Conservation (phyloP, 2,888 invertebrate species). For the Acronicta leporina region DNA sequence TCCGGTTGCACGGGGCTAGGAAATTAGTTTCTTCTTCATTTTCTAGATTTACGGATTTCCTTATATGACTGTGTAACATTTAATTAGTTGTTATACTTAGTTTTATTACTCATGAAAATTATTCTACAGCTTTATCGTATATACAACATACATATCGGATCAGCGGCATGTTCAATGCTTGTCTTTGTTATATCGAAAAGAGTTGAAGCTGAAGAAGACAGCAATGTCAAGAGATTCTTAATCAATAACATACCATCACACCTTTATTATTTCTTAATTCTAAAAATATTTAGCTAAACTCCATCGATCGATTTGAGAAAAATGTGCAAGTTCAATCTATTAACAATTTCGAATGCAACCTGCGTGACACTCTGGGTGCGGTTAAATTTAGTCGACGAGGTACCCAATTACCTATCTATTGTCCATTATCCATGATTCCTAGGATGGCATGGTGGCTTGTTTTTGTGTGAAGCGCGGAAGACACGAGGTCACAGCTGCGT, state of each 20-base stretch:
- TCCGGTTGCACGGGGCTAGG: conserved; percentile 37
- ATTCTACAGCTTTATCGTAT: too few relatives aligned
- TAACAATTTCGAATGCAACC: neutral
- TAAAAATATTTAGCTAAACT: too few relatives aligned
- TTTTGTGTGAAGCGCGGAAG: conserved; percentile 71
- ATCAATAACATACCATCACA: too few relatives aligned
- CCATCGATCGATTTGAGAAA: neutral
- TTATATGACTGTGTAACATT: conserved; percentile 7
- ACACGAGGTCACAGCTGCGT: conserved; percentile 62
- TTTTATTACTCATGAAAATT: neutral
- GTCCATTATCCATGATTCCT: conserved; percentile 61
- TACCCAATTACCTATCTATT: conserved; percentile 47
- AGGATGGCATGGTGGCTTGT: conserved; percentile 53
- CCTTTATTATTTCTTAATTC: too few relatives aligned
- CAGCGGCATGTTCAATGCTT: too few relatives aligned
- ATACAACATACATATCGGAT: too few relatives aligned
- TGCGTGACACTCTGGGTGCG: conserved; percentile 24
- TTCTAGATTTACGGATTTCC: conserved; percentile 35
- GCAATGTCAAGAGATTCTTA: too few relatives aligned
- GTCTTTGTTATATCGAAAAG: too few relatives aligned
- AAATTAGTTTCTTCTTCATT: conserved; percentile 45
- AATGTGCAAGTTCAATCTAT: neutral
- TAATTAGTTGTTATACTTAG: neutral
- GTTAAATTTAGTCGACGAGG: conserved; percentile 42
- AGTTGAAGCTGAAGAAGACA: too few relatives aligned